Evolutionary conservation across 1,140 invertebrate genomes (phyloP).

Genomic region (Cotesia typhae): DNA sequence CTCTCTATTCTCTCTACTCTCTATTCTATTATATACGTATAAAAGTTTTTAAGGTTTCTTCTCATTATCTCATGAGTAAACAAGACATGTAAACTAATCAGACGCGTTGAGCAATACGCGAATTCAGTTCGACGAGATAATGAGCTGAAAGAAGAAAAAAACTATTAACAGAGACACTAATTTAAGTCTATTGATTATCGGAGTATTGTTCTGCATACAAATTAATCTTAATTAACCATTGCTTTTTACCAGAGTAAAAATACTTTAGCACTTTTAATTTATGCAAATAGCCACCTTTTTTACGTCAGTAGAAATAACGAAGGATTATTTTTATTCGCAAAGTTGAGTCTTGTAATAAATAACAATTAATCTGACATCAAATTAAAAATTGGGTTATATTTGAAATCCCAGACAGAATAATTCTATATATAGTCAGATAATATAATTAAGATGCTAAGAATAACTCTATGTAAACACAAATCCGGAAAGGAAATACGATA

Average conservation of each 20-base stretch:
- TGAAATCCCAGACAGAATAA: background rate
- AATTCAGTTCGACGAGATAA: conserved; percentile 16
- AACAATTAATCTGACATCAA: background rate
- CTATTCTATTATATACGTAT: conserved; percentile 15
- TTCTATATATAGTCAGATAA: background rate
- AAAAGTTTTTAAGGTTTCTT: conserved; percentile 23
- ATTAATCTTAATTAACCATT: conserved; percentile 16
- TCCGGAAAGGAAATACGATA: conserved; percentile 47
- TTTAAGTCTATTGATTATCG: conserved; percentile 12
- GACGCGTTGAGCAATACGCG: conserved; percentile 17
- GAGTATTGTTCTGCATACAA: background rate
- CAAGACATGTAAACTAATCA: conserved; percentile 28
- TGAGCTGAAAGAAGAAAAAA: background rate
- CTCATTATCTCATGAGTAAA: conserved; percentile 29
- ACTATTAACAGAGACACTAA: conserved; percentile 6
- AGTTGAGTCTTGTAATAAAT: background rate
- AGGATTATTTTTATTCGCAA: background rate
- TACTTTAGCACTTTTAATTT: background rate
- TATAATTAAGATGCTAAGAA: conserved; percentile 49
- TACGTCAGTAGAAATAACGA: background rate
- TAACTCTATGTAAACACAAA: conserved; percentile 44
- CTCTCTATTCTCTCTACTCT: background rate
- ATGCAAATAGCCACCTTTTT: background rate
- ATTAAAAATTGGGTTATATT: no score
- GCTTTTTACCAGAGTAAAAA: background rate